A percentile compares a stretch with the other conserved stretches of the same genome.
Conservation (phyloP, 2,797 vertebrate species). For the Mallotus villosus region DNA sequence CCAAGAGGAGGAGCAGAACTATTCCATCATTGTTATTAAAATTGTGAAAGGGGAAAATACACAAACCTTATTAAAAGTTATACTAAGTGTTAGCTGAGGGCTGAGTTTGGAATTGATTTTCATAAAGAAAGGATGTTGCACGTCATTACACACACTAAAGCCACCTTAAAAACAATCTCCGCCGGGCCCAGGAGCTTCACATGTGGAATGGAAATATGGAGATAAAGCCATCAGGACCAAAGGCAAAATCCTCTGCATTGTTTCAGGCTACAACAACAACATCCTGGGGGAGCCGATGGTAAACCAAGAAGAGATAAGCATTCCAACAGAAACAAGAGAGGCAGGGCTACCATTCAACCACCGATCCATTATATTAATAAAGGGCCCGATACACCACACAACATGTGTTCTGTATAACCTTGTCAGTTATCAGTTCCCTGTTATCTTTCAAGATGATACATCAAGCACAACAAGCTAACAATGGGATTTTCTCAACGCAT, state of each 20-base stretch:
- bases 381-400: neutral
- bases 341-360: neutral
- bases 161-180: constrained; percentile 63
- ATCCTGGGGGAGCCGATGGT: constrained; percentile 30
- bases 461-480: too few relatives aligned
- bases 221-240: constrained; percentile 61
- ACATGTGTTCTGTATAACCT: neutral
- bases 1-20: constrained; percentile 58
- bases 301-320: constrained; percentile 32
- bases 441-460: too few relatives aligned
- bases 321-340: constrained; percentile 34
- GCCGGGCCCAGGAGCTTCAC: constrained; percentile 50
- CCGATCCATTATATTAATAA: neutral
- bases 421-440: neutral
- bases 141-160: constrained; percentile 64
- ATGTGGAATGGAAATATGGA: constrained; percentile 63
- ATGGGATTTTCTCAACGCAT: too few relatives aligned
- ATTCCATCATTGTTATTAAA: constrained; percentile 59
- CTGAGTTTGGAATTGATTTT: constrained; percentile 59
- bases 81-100: constrained; percentile 52
- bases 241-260: constrained; percentile 54
- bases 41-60: constrained; percentile 32
- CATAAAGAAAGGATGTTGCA: constrained; percentile 54
- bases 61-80: constrained; percentile 54
- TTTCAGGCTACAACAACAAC: constrained; percentile 50